These are phyloP conservation scores for Drosophila auraria DNA, from an alignment of 1,140 invertebrate genomes.

Conservation along the genomic window DNA sequence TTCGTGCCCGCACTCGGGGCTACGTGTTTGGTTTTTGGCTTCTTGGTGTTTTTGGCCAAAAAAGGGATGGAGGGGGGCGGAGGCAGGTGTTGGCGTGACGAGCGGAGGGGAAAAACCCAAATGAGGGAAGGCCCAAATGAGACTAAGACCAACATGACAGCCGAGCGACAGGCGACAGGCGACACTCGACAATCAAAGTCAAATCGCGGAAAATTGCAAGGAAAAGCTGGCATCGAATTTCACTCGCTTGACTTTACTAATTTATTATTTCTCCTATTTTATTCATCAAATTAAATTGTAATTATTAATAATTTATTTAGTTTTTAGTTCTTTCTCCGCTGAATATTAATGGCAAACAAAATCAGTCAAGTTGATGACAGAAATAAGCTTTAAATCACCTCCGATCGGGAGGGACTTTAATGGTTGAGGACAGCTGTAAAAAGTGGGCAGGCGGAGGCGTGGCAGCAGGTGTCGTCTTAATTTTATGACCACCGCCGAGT, in stretches of 20 bases:
- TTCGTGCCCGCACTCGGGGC: constrained; percentile 39
- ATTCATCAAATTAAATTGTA: neutral
- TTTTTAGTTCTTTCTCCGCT: too few species aligned
- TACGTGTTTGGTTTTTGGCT: constrained; percentile 60
- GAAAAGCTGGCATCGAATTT: neutral
- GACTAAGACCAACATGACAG: constrained; percentile 22
- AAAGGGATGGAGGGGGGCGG: neutral
- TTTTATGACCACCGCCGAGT: constrained; percentile 39
- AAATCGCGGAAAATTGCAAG: constrained; percentile 4
- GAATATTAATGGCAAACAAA: too few species aligned
- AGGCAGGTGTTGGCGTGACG: constrained; percentile 11
- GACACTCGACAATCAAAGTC: constrained; percentile 1
- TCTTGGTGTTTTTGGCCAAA: constrained; percentile 17
- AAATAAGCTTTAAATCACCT: constrained; percentile 3
- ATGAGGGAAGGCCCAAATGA: constrained; percentile 49
- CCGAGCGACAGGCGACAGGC: constrained; percentile 25
- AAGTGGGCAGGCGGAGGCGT: constrained; percentile 9
- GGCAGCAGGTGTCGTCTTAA: constrained; percentile 30
- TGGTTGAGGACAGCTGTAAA: neutral
- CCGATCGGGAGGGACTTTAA: neutral
- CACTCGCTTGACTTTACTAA: neutral
- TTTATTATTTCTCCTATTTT: neutral
- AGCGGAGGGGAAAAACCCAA: neutral
- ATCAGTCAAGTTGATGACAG: too few species aligned
- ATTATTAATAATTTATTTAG: neutral